A percentile compares a stretch with the other conserved stretches of the same genome.
Conservation (phyloP, 2,113 vertebrate species). For the Tauraco erythrolophus region DNA sequence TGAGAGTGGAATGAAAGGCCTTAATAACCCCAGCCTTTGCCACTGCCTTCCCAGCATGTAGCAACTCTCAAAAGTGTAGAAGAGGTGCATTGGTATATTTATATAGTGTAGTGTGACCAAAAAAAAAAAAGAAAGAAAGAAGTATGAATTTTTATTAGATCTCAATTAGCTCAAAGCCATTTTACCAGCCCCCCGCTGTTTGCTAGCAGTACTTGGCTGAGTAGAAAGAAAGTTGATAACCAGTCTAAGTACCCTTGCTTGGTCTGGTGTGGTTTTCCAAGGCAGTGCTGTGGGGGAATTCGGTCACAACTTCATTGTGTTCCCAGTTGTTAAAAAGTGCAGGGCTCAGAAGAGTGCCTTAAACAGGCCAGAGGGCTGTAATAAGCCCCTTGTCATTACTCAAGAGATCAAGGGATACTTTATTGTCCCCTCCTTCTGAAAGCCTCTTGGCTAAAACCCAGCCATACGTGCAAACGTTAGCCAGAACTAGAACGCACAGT, state of each 20-base stretch:
- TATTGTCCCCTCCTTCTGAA: neutral
- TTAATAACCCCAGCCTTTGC: constrained; percentile 16
- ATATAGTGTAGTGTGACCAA: neutral
- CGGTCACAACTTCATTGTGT: neutral
- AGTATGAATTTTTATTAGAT: neutral
- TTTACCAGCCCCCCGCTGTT: neutral
- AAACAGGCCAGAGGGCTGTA: neutral
- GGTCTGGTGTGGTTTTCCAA: neutral
- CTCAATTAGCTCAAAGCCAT: neutral
- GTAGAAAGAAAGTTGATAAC: neutral
- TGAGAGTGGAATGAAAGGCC: constrained; percentile 52
- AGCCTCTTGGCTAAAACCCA: neutral
- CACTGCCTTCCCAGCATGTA: constrained; percentile 19
- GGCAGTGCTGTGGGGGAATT: neutral
- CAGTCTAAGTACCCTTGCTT: neutral
- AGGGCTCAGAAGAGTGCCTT: neutral
- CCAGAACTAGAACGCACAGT: neutral
- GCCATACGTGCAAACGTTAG: accelerated
- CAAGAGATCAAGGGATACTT: neutral
- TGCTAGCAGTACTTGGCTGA: neutral
- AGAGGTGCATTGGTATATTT: neutral
- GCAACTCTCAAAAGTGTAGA: neutral
- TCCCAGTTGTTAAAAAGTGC: neutral
- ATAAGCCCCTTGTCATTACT: neutral
- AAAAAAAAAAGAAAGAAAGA: neutral